phyloP scores from a whole-genome alignment of 2,888 invertebrate genomes.

The Cheilosia soror region DNA sequence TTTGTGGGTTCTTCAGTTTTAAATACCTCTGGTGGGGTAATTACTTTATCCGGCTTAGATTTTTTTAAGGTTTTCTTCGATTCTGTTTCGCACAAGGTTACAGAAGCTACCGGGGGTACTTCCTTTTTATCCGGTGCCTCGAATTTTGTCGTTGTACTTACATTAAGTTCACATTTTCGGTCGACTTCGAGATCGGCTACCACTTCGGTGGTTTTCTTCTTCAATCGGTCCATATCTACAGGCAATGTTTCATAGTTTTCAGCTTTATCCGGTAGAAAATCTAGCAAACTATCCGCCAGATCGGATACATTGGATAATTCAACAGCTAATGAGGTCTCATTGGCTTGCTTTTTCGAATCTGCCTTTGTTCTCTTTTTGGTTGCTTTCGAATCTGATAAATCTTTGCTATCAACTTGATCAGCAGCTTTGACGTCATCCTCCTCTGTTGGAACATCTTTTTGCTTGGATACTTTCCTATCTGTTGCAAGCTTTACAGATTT shows the following conservation, averaged over 20 bases:
- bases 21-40: neutral
- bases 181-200: neutral
- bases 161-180: neutral
- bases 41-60: constrained; percentile 26
- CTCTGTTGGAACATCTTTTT: neutral
- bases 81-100: neutral
- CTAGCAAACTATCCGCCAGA: constrained; percentile 72
- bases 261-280: constrained; percentile 41
- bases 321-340: constrained; percentile 57
- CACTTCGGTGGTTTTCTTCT: constrained; percentile 18
- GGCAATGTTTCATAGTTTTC: neutral
- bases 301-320: constrained; percentile 72
- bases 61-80: constrained; percentile 33
- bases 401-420: constrained; percentile 10
- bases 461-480: neutral
- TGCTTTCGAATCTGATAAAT: neutral
- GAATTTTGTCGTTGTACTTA: neutral
- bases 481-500: constrained; percentile 12
- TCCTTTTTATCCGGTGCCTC: neutral
- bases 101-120: neutral
- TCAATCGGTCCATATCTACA: constrained; percentile 30
- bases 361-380: constrained; percentile 23
- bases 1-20: constrained; percentile 15
- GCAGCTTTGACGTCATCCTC: neutral
- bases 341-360: constrained; percentile 35